Evolutionary conservation across 2,888 invertebrate genomes (phyloP).

Genomic region (Seira musarum): DNA sequence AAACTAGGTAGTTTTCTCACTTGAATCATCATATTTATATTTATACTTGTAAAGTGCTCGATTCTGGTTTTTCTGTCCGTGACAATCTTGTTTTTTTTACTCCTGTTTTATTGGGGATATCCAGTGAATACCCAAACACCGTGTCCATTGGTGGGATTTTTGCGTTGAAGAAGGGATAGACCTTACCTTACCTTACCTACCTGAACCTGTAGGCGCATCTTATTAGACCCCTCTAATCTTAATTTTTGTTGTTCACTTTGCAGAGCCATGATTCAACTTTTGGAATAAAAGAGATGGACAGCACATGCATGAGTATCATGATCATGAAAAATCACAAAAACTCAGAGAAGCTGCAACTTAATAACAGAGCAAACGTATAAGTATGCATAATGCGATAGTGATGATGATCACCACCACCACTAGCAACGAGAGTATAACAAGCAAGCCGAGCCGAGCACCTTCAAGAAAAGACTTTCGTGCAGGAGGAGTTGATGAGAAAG

Average conservation of each 20-base stretch:
- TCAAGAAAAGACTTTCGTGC: conserved; percentile 2
- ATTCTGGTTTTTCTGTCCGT: conserved; percentile 12
- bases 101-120: conserved; percentile 39
- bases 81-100: conserved; percentile 45
- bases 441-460: conserved; percentile 10
- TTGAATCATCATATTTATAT: not conserved
- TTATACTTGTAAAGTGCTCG: conserved; percentile 1
- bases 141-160: not conserved
- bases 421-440: conserved; percentile 17
- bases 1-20: not conserved
- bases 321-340: not conserved
- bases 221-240: not conserved
- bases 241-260: not conserved
- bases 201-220: conserved; percentile 10
- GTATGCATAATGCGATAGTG: not conserved
- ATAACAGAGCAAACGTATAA: not conserved
- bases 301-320: conserved; percentile 43
- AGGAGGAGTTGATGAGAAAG: conserved; percentile 10
- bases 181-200: conserved; percentile 13
- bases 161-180: conserved; percentile 2
- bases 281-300: conserved; percentile 6
- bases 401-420: conserved; percentile 26
- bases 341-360: not conserved
- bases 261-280: not conserved
- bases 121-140: conserved; percentile 32